Percentiles rank a stretch among this genome's conserved stretches.
phyloP scores from a whole-genome alignment of 1,140 invertebrate genomes.

The Nebria ingens region DNA sequence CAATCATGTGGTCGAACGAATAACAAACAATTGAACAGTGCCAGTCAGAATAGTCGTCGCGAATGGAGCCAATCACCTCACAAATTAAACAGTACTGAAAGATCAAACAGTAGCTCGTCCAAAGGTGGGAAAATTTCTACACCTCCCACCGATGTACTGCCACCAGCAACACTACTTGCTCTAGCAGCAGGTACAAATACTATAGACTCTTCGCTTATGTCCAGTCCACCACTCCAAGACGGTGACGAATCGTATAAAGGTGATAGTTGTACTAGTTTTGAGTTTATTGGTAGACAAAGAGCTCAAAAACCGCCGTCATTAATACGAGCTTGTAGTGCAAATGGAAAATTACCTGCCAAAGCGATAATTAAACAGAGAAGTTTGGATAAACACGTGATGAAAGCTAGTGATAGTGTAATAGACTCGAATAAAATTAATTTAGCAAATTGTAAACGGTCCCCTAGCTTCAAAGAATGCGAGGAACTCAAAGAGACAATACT shows the following conservation, averaged over 20 bases:
- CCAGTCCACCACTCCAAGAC: constrained; percentile 32
- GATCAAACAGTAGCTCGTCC: not conserved
- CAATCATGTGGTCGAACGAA: constrained; percentile 14
- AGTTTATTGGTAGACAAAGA: constrained; percentile 38
- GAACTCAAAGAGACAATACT: constrained; percentile 28
- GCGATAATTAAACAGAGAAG: constrained; percentile 1
- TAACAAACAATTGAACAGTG: constrained; percentile 24
- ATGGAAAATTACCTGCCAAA: constrained; percentile 15
- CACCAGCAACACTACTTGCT: constrained; percentile 35
- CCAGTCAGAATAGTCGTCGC: constrained; percentile 25
- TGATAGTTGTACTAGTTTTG: constrained; percentile 52
- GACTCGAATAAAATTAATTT: constrained; percentile 32
- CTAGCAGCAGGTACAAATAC: constrained; percentile 31
- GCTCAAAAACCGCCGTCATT: constrained; percentile 23
- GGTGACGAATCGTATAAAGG: constrained; percentile 38
- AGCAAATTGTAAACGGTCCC: constrained; percentile 33
- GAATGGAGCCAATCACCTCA: constrained; percentile 10
- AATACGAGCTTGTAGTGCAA: constrained; percentile 24
- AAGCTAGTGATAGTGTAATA: constrained; percentile 28
- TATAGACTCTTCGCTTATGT: constrained; percentile 32
- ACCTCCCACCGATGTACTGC: constrained; percentile 35
- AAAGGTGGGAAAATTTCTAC: constrained; percentile 16
- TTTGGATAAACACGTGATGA: constrained; percentile 24
- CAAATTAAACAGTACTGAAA: constrained; percentile 1
- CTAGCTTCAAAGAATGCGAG: constrained; percentile 34